Base-by-base conservation (phyloP, 2,797 vertebrate species). In the Ciconia nigra region DNA sequence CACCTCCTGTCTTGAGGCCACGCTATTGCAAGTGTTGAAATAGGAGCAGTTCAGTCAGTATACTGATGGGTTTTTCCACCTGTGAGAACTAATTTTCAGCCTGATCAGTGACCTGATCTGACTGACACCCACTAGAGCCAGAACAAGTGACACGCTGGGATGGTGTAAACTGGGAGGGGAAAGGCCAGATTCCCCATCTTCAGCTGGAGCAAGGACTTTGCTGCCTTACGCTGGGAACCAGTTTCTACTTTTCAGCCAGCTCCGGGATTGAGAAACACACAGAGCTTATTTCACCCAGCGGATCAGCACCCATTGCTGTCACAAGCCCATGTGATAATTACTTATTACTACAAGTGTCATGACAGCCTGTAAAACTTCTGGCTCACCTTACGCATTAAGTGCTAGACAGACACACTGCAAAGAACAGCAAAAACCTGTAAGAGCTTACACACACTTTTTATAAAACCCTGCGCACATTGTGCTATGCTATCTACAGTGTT, bases 121-220 rank as follows among this genome's bases (percentile, higher is more conserved):
- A 51, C 24, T 83, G 66, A n/a, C 3, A 46, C 12, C 13, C 58
- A 76, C 22, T 7, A 70, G 2, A 59, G 17, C 12, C 63, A 71
- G 35, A 5, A 5, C 5, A 65, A 82, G 51, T 1, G 7, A 37
- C 2, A 0, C 0, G 0, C 2, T 7, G 42, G 26, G 39, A 57
- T 35, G 35, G 14, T 25, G 17, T 28, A 67, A 82, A 85, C 14
- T 12, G 59, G 4, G 51, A 78, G 49, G 44, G 28, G 7, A 86
- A 77, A 88, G 37, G 59, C 25, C 6, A 7, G 21, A 65, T 35
- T 72, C 31, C 21, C 5, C 39, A 63, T 8, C 58, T 89, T 26
- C 3, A 6, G 11, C 41, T 49, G 13, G 42, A 79, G 42, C 10
- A 37, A 67, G 26, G 49, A 41, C 19, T 81, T 87, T 33, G 11